Percentiles rank a stretch among this genome's conserved stretches.
Conservation (phyloP, 2,888 invertebrate species). For the Agrotis segetum region DNA sequence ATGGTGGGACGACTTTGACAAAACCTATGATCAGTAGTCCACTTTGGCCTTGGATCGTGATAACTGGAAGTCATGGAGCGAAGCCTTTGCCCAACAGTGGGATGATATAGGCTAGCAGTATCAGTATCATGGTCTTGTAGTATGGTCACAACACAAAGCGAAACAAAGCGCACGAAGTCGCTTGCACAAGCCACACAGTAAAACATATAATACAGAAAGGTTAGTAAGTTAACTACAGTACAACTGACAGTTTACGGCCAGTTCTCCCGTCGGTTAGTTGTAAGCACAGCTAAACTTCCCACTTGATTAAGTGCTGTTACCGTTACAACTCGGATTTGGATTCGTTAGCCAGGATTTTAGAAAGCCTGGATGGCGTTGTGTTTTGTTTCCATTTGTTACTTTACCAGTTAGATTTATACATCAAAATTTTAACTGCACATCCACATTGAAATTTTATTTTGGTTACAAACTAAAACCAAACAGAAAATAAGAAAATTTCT, state of each 20-base stretch:
- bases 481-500: neutral
- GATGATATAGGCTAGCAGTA: too few relatives aligned
- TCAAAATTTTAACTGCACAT: neutral
- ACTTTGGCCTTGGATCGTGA: too few relatives aligned
- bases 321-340: slow-evolving; percentile 14
- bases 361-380: neutral
- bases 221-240: neutral
- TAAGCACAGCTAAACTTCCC: slow-evolving; percentile 26
- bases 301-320: slow-evolving; percentile 24
- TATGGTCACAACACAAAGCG: too few relatives aligned
- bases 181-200: neutral
- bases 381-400: slow-evolving; percentile 1
- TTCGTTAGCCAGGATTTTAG: slow-evolving; percentile 35
- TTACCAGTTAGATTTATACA: neutral
- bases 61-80: too few relatives aligned
- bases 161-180: too few relatives aligned
- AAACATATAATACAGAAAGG: neutral
- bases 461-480: neutral
- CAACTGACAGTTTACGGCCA: neutral
- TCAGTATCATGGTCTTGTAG: too few relatives aligned
- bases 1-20: too few relatives aligned
- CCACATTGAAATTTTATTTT: neutral
- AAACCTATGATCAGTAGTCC: too few relatives aligned
- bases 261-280: neutral
- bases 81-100: too few relatives aligned